These are phyloP conservation scores for Temnothorax curvispinosus DNA, from an alignment of 1,140 invertebrate genomes.

Conservation along the genomic window DNA sequence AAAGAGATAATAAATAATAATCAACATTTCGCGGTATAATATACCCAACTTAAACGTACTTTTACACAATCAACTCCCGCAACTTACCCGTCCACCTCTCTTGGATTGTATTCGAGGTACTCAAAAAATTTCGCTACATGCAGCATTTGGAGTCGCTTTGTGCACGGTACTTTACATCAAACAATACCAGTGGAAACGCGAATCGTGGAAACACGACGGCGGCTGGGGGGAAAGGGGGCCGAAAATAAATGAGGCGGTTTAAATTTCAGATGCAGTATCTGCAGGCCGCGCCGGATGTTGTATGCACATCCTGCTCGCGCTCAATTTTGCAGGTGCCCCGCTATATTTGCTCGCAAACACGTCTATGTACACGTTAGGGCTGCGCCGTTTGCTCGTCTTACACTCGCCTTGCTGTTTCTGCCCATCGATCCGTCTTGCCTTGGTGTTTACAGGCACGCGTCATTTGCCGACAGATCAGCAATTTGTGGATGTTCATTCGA, in stretches of 20 bases:
- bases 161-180: constrained; percentile 3
- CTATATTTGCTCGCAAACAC: constrained; percentile 61
- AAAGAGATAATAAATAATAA: neutral
- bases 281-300: constrained; percentile 45
- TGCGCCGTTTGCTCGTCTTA: constrained; percentile 54
- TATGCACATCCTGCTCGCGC: constrained; percentile 53
- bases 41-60: neutral
- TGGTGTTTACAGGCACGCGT: constrained; percentile 53
- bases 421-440: constrained; percentile 46
- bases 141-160: neutral
- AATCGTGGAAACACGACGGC: constrained; percentile 22
- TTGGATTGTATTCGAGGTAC: neutral
- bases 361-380: constrained; percentile 58
- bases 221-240: neutral
- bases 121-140: constrained; percentile 11
- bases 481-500: constrained; percentile 48
- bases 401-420: constrained; percentile 49
- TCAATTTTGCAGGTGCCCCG: constrained; percentile 58
- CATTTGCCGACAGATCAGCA: constrained; percentile 60
- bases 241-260: constrained; percentile 52
- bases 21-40: neutral
- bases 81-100: neutral
- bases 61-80: constrained; percentile 13
- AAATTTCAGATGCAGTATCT: constrained; percentile 60
- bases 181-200: constrained; percentile 32